Base-by-base conservation (phyloP, 2,888 invertebrate genomes). In the Apamea sordens region DNA sequence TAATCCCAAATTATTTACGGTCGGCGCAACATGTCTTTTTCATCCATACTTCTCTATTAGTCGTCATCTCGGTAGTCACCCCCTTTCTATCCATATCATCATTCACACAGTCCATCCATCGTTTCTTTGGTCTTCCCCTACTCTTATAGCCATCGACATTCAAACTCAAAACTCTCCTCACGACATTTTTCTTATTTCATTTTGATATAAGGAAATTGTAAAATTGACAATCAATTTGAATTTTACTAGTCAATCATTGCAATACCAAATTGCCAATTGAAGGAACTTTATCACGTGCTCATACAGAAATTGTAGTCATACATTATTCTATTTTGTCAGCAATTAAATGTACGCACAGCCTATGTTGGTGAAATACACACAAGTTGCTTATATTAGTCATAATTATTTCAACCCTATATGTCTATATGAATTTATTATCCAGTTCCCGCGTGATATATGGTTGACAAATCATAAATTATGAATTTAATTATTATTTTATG, bases 401-500 rank as follows among this genome's bases (percentile, higher is more conserved):
- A 87, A 87, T 88, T 86, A 88, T 86, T 88, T 79, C 32, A 84
- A 78, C 88, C 88, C 76, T 87, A 88, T 80, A 88, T 18, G 83
- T 81, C 83, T 71, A 71, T 69, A 88, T 72, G 81, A 84, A 88
- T 88, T 80, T 56, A 88, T 88, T 88, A 83, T 61, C 64, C 68
- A 65, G 24, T 64, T 56, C 8, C 28, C 72, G 65, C 53, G 50
- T 79, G 70, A 81, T 79, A 73, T 82, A 89, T 85, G 85, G 84
- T 80, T 82, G 84, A 80, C 83, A 84, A 87, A 88, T 89, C 73
- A 89, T 89, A 86, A 88, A 89, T 89, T 82, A 86, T 79, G 61
- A 86, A 88, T 88, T 86, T 61, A 86, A 89, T 89, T 86, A 84
- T 87, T 82, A 88, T 87, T 89, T 86, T 77, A 88, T 87, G 79